A percentile compares a stretch with the other conserved stretches of the same genome.
phyloP scores from a whole-genome alignment of 2,888 invertebrate genomes.

The Oscheius sp. region DNA sequence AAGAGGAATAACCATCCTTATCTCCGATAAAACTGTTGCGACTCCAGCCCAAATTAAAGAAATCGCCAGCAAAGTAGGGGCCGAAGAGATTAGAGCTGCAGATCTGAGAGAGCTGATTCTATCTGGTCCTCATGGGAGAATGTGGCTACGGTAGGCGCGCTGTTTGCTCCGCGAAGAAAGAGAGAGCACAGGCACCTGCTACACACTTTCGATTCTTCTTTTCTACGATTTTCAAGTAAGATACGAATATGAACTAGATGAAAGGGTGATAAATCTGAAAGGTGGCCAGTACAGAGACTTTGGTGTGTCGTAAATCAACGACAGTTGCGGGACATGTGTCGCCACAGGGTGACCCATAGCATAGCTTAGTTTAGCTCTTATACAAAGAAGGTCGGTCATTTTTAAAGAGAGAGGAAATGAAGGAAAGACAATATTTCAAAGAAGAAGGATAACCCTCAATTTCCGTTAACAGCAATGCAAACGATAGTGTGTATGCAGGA shows the following conservation, averaged over 20 bases:
- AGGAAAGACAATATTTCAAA: not conserved
- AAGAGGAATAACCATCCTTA: conserved; percentile 26
- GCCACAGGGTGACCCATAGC: conserved; percentile 13
- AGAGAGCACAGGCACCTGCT: not conserved
- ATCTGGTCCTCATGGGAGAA: conserved; percentile 20
- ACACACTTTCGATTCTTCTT: not conserved
- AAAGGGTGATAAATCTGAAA: conserved; percentile 22
- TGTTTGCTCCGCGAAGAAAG: conserved; percentile 20
- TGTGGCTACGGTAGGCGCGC: conserved; percentile 19
- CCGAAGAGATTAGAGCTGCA: conserved; percentile 19
- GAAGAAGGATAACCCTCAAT: conserved; percentile 9
- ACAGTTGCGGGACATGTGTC: conserved; percentile 28
- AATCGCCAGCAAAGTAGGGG: conserved; percentile 3
- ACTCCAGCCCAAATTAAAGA: not conserved
- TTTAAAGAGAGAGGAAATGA: conserved; percentile 3
- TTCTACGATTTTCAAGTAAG: not conserved
- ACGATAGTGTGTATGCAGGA: conserved; percentile 5
- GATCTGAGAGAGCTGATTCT: conserved; percentile 31
- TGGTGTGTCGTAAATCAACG: conserved; percentile 29
- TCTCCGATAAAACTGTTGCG: conserved; percentile 28
- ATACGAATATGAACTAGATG: not conserved
- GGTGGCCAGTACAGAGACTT: conserved; percentile 31
- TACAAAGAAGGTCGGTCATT: not conserved
- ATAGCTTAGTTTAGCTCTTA: not conserved
- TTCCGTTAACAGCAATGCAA: conserved; percentile 15